Conservation (phyloP, 1,140 invertebrate species). For the Arctopsyche grandis region DNA sequence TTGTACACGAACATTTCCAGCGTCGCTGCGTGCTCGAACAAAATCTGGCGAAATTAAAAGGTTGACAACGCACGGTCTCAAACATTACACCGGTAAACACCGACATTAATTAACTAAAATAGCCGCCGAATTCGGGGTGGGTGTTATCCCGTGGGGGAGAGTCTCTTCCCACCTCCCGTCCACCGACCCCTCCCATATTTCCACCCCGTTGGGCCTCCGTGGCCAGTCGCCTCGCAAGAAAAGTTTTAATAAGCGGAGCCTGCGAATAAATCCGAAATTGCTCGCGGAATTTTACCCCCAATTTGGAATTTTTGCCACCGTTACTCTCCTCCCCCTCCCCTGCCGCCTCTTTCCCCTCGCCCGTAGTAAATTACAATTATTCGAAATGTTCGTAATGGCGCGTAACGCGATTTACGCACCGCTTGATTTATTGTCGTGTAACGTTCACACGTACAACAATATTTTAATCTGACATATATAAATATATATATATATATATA, state of each 20-base stretch:
- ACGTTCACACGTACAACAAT: too few relatives aligned
- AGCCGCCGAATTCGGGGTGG: slow-evolving; percentile 43
- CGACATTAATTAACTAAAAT: slow-evolving; percentile 53
- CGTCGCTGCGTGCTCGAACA: too few relatives aligned
- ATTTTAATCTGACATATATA: too few relatives aligned
- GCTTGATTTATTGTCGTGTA: slow-evolving; percentile 1
- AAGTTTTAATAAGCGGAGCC: slow-evolving; percentile 12
- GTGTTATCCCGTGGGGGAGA: neutral
- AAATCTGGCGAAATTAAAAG: neutral
- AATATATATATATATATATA: too few relatives aligned
- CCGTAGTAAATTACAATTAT: slow-evolving; percentile 22
- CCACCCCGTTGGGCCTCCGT: too few relatives aligned
- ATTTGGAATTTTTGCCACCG: neutral
- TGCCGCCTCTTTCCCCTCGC: neutral
- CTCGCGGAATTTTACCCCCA: slow-evolving; percentile 5
- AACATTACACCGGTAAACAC: slow-evolving; percentile 44
- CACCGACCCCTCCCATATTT: neutral
- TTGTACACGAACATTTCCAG: too few relatives aligned
- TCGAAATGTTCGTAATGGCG: slow-evolving; percentile 29
- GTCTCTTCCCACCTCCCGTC: too few relatives aligned
- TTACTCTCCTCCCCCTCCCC: neutral
- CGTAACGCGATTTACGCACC: slow-evolving; percentile 15
- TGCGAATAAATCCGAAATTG: slow-evolving; percentile 14
- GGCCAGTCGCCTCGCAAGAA: neutral
- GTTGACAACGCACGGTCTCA: neutral